phyloP scores from a whole-genome alignment of 2,888 invertebrate species.

The Tricholauxania praeusta region DNA sequence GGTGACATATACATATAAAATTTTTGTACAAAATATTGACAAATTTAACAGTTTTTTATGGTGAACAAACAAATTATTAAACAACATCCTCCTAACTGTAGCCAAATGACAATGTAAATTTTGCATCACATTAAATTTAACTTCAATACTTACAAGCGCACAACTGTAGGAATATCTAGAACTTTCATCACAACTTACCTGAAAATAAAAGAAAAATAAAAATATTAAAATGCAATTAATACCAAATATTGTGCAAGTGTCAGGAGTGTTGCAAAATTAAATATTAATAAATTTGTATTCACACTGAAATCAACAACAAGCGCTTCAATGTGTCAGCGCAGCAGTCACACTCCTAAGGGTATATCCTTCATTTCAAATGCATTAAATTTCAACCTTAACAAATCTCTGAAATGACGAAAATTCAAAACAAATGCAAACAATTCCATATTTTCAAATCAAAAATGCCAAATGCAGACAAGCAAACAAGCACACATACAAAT shows the following conservation, averaged over 20 bases:
- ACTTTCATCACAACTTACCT: background rate
- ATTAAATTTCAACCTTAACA: constrained; percentile 4
- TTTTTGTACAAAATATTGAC: no score
- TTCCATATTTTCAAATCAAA: background rate
- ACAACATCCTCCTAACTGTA: no score
- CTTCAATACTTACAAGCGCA: no score
- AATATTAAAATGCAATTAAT: constrained; percentile 15
- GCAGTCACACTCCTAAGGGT: background rate
- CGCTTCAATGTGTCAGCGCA: background rate
- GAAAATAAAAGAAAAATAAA: background rate
- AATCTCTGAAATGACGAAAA: background rate
- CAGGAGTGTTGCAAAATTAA: background rate
- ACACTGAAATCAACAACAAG: constrained; percentile 1
- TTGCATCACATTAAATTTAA: no score
- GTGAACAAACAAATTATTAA: no score
- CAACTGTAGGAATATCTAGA: no score
- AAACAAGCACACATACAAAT: no score
- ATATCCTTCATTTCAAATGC: constrained; percentile 2
- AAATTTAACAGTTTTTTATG: no score
- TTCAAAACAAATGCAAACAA: no score
- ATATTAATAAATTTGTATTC: background rate
- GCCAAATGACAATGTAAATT: no score
- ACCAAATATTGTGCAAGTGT: constrained; percentile 9
- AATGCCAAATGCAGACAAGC: background rate
- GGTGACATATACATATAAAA: no score